These are phyloP conservation scores for Eptesicus fuscus DNA, from an alignment of 2,113 vertebrate species.

Conservation along the genomic window DNA sequence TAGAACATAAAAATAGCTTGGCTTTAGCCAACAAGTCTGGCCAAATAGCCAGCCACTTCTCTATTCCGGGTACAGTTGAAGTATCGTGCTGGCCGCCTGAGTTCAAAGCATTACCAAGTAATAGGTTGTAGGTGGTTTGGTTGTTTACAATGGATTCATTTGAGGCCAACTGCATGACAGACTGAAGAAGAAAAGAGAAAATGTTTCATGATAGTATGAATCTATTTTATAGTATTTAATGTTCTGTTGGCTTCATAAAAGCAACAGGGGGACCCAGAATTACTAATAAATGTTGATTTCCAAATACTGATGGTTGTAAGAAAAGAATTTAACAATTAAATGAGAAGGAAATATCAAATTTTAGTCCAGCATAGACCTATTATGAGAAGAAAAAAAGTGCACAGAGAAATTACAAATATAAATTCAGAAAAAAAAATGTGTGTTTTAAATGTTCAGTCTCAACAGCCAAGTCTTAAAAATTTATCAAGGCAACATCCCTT, in stretches of 20 bases:
- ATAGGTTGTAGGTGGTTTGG: neutral
- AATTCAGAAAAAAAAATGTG: neutral
- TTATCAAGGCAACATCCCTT: neutral
- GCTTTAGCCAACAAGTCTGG: neutral
- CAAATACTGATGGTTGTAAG: neutral
- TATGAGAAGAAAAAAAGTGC: neutral
- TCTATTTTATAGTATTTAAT: neutral
- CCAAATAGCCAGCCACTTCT: constrained; percentile 12
- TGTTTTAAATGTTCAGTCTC: constrained; percentile 1
- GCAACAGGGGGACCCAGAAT: neutral
- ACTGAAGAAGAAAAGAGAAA: neutral
- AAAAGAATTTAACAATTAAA: neutral
- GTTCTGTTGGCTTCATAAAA: neutral
- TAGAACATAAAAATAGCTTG: neutral
- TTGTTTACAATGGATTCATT: neutral
- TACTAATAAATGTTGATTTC: neutral
- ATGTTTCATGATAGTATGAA: neutral
- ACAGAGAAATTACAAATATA: constrained; percentile 10
- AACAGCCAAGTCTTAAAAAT: neutral
- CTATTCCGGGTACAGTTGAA: neutral
- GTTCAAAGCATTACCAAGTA: neutral
- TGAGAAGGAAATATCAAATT: neutral
- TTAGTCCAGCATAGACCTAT: neutral
- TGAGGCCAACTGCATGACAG: neutral
- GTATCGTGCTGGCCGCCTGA: neutral